Base-by-base conservation (phyloP, 2,888 invertebrate genomes). In the Dolichomitus sp. region DNA sequence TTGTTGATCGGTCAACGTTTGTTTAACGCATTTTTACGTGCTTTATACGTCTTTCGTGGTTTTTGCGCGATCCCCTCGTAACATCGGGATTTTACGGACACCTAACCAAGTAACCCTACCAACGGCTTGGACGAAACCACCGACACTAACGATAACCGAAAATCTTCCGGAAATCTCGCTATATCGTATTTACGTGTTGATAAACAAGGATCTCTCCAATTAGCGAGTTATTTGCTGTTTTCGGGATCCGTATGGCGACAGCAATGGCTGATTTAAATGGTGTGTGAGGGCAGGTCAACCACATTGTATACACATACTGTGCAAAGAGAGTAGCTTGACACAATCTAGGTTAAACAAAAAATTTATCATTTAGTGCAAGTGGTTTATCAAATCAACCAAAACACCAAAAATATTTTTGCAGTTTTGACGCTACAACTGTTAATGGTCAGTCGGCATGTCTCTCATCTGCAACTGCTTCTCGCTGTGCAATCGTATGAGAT, bases 271-370 rank as follows among this genome's bases (percentile, higher is more conserved):
- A 86, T 70, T 86, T 85, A 89, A 88, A 89, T 88, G 87, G 86
- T 88, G 87, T 84, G 87, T 74, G 54, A 70, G 87, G 89, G 87
- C 90, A 91, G 90, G 90, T 91, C 91, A 91, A 91, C 88, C 88
- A 89, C 89, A 88, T 88, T 87, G 68, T 85, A 87, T 82, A 87
- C 80, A 85, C 82, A 83, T 37, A 59, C 30, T 37, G 19, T 33
- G 3, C 27, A 40, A 17, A 45, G 33, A 75, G 23, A 17, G 54
- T 40, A 52, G 30, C 48, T 45, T 40, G 73, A 50, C 19, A 63
- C 50, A 50, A 57, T n/a, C 14, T 6, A n/a, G 14, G 33, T 30
- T 57, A 3, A 30, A 30, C 7, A 14, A 33, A 57, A 57, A 57
- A 30, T 30, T 30, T 14, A 30, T 30, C n/a, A 2, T n/a, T 57